Evolutionary conservation across 1,140 invertebrate genomes (phyloP).

Genomic region (Palaemon carinicauda): DNA sequence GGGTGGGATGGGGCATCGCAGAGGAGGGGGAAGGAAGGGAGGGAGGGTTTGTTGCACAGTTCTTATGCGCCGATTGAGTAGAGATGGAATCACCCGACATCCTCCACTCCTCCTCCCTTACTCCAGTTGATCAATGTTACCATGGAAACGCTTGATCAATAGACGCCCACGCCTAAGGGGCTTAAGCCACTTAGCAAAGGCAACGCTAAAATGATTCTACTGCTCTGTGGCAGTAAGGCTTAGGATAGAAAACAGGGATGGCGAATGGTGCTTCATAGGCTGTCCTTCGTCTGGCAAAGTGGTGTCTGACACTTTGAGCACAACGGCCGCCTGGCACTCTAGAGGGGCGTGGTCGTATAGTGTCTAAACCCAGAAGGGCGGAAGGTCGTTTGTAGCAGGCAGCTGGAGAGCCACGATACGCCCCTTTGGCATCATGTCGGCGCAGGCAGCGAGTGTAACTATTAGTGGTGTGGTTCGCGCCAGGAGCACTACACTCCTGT

Average conservation of each 20-base stretch:
- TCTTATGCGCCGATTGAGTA: conserved; percentile 55
- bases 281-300: conserved; percentile 46
- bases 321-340: not conserved
- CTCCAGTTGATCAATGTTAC: conserved; percentile 40
- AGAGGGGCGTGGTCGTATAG: not conserved
- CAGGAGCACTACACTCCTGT: conserved; percentile 40
- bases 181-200: not conserved
- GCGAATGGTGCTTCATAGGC: not conserved
- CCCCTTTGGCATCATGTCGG: conserved; percentile 7
- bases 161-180: conserved; percentile 19
- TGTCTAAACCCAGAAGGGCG: not conserved
- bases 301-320: conserved; percentile 39
- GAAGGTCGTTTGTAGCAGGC: conserved; percentile 13
- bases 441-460: conserved; percentile 51
- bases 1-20: too few species aligned
- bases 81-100: conserved; percentile 44
- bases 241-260: not conserved
- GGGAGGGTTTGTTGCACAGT: conserved; percentile 49
- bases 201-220: not conserved
- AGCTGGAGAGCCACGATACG: not conserved
- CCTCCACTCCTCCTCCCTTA: too few species aligned
- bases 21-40: too few species aligned
- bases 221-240: not conserved
- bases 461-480: conserved; percentile 49
- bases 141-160: conserved; percentile 52